Evolutionary conservation across 2,888 invertebrate genomes (phyloP).

Genomic region (Drosophila paranaensis): DNA sequence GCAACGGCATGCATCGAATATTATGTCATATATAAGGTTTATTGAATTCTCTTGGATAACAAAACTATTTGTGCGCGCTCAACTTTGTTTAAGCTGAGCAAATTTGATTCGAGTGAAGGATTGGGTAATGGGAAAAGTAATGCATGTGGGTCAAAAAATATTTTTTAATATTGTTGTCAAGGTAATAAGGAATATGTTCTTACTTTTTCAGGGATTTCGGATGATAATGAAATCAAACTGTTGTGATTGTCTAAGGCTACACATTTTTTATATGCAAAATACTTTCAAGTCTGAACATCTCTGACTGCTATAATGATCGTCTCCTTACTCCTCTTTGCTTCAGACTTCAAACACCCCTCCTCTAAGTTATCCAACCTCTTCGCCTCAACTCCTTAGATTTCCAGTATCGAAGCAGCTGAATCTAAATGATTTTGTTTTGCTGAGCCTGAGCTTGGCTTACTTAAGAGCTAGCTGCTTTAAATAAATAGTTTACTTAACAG

Average conservation of each 20-base stretch:
- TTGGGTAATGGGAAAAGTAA: background rate
- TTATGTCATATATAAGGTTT: constrained; percentile 16
- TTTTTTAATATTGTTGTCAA: too few species aligned
- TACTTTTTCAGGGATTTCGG: too few species aligned
- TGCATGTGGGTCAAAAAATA: too few species aligned
- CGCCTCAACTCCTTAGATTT: too few species aligned
- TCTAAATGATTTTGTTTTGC: background rate
- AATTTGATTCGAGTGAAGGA: background rate
- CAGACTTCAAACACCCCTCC: too few species aligned
- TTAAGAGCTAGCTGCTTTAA: background rate
- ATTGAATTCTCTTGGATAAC: background rate
- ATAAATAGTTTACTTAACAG: constrained; percentile 2
- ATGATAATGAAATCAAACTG: too few species aligned
- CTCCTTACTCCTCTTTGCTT: too few species aligned
- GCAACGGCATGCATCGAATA: background rate
- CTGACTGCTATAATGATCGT: too few species aligned
- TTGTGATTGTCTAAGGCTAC: too few species aligned
- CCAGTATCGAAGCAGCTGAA: background rate
- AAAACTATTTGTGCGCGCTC: background rate
- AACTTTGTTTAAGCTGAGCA: background rate
- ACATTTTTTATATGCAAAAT: too few species aligned
- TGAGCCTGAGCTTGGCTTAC: background rate
- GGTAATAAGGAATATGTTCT: too few species aligned
- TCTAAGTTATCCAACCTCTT: background rate
- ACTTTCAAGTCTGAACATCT: too few species aligned